phyloP scores from a whole-genome alignment of 2,888 invertebrate genomes.

The Lutraria lutraria region DNA sequence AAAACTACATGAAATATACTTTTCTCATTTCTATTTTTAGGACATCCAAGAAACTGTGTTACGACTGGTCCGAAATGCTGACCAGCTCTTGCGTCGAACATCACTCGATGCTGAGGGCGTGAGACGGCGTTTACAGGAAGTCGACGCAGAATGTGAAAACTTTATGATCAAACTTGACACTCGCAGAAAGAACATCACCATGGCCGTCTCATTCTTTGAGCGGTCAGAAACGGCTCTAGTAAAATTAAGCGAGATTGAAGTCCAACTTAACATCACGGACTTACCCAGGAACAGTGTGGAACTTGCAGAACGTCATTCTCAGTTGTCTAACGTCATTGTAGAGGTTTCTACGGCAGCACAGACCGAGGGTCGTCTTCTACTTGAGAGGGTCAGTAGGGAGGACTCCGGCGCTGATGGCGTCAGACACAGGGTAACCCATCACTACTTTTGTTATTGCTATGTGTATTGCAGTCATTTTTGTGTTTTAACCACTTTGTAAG shows the following conservation, averaged over 20 bases:
- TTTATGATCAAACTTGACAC: constrained; percentile 91
- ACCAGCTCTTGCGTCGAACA: constrained; percentile 91
- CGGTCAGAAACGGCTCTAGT: constrained; percentile 90
- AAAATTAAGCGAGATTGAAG: constrained; percentile 92
- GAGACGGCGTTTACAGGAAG: constrained; percentile 82
- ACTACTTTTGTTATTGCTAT: not conserved
- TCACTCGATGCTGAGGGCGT: constrained; percentile 89
- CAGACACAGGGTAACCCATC: constrained; percentile 84
- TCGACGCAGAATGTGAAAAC: constrained; percentile 88
- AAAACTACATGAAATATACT: too few relatives aligned
- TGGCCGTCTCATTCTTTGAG: constrained; percentile 91
- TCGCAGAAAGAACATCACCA: constrained; percentile 90
- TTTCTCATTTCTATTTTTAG: constrained; percentile 79
- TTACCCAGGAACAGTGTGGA: constrained; percentile 90
- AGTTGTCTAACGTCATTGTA: constrained; percentile 90
- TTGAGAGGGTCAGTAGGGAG: constrained; percentile 90
- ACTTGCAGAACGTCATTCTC: constrained; percentile 90
- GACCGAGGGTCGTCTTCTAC: constrained; percentile 91
- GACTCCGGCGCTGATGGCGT: constrained; percentile 90
- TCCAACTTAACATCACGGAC: constrained; percentile 90
- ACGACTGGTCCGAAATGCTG: constrained; percentile 92
- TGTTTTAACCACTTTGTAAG: too few relatives aligned
- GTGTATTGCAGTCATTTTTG: not conserved
- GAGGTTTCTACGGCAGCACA: constrained; percentile 91
- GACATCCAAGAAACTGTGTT: constrained; percentile 92